Base-by-base conservation (phyloP, 2,888 invertebrate species). In the Drosophila acutilabella region DNA sequence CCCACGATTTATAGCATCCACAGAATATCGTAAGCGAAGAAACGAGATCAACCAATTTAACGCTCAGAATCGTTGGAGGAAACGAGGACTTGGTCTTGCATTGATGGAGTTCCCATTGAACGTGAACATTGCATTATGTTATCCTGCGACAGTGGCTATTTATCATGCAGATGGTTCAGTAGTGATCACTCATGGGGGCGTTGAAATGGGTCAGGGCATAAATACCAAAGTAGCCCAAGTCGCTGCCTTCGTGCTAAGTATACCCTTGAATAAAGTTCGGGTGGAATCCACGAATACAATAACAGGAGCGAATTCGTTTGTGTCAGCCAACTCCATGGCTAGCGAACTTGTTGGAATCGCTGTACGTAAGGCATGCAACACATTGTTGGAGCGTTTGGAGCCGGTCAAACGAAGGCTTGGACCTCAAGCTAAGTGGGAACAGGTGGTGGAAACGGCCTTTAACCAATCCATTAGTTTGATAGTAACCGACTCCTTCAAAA, bases 131-230 rank as follows among this genome's bases (percentile, higher is more conserved):
- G 75, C 73, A 2, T 4, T 56, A 3, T 45, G 48, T 71, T 97
- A 93, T 69, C 93, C 94, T 56, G 94, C 95, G 0, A 93, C 94
- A 11, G 93, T 96, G 11, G 93, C 95, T 0, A 94, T 97, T 64
- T 96, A 95, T 83, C 95, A 95, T 26, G 93, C 94, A 0, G 96
- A 96, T 89, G 96, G 95, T 1, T 94, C 95, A 0, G 95, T 97
- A 1, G 93, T 95, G 0, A 92, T 97, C 2, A 92, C 94, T 2
- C 96, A 96, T 80, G 95, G 95, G 11, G 96, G 96, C 1, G 93
- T 95, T 23, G 96, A 96, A 93, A 94, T 95, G 87, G 97, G 97
- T 0, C 97, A 97, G 93, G 97, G 97, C 5, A 89, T 91, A 85
- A 91, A 94, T 64, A 96, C 96, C 0, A 96, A 96, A 93, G 94